Evolutionary conservation across 2,113 vertebrate species (phyloP), one percentile per base, ranked within the genome.

Genomic region (Galbula dea): DNA sequence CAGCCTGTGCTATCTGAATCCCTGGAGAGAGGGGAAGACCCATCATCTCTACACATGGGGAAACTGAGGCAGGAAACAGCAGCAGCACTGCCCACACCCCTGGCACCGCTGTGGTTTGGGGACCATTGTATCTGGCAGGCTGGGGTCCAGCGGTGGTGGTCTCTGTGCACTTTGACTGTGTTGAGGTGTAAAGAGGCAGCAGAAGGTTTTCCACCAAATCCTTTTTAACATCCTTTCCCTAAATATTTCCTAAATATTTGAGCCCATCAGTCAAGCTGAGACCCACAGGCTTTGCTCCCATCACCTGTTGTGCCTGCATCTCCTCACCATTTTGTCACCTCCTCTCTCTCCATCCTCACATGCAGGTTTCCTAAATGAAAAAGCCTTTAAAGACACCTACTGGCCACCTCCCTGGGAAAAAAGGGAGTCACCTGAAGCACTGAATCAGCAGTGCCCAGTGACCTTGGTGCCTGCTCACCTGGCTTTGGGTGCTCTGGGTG

Each of bases 271-370:
- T 21, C 0, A 4, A 69, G 17, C 24, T 1, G 12, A 66, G 27
- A 43, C 24, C 37, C 7, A 1, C 39, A 58, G 57, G 27, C 46
- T 91, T 66, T 59, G 15, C 43, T 63, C 26, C 36, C 8, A 1
- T 46, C 4, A 1, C 45, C 29, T 0, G 1, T 6, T 1, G 0
- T 14, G 19, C 52, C 30, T 4, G 1, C 23, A 1, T 39, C 41
- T 65, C 63, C 45, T 30, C 0, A 0, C 9, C 1, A 0, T 37
- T 15, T 0, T 3, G 1, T 22, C 4, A 15, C 41, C 61, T 57
- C 37, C 65, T 6, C 39, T 32, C 49, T 72, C 39, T 19, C 6
- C 5, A 11, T 4, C 24, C n/a, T 55, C 71, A 27, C 16, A 5
- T 36, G 68, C 1, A 2, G 7, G 24, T 54, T 57, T 43, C n/a